These are phyloP conservation scores for Phortica variegata DNA, from an alignment of 1,140 invertebrate genomes.

Conservation along the genomic window DNA sequence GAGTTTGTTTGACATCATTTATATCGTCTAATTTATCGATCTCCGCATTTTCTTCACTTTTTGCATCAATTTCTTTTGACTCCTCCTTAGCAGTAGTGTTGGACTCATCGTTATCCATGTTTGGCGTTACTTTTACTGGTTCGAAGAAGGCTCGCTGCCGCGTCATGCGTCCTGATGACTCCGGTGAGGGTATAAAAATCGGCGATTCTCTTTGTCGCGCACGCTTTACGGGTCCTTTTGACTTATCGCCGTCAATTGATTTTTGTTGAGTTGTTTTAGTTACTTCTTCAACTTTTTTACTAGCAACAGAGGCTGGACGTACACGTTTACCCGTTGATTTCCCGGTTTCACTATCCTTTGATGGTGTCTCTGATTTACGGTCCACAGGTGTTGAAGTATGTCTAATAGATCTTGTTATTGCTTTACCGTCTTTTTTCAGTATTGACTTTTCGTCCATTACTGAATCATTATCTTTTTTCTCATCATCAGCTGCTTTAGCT, in stretches of 20 bases:
- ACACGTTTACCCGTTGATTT: slow-evolving; percentile 21
- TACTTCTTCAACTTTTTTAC: slow-evolving; percentile 16
- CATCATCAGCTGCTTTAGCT: slow-evolving; percentile 16
- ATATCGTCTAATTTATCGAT: slow-evolving; percentile 4
- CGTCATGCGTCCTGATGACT: slow-evolving; percentile 50
- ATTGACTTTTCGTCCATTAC: not conserved
- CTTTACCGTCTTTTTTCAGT: slow-evolving; percentile 26
- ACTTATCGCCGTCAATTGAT: slow-evolving; percentile 2
- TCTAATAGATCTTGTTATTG: slow-evolving; percentile 1
- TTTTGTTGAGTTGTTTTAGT: slow-evolving; percentile 3
- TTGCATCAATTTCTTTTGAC: slow-evolving; percentile 3
- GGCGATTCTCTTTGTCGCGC: slow-evolving; percentile 46
- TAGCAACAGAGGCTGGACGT: slow-evolving; percentile 11
- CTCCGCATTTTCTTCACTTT: slow-evolving; percentile 9
- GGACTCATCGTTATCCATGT: slow-evolving; percentile 19
- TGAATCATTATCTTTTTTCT: no score
- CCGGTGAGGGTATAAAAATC: slow-evolving; percentile 52
- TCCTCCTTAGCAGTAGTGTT: slow-evolving; percentile 9
- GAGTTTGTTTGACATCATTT: slow-evolving; percentile 12
- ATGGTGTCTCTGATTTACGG: slow-evolving; percentile 21
- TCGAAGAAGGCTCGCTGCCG: slow-evolving; percentile 52
- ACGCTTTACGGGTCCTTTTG: slow-evolving; percentile 30
- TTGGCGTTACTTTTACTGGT: slow-evolving; percentile 47
- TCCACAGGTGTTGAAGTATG: slow-evolving; percentile 5
- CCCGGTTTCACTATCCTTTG: slow-evolving; percentile 23